Percentiles rank a stretch among this genome's conserved stretches.
Conservation (phyloP, 1,140 invertebrate species). For the Drosophila nikananu region DNA sequence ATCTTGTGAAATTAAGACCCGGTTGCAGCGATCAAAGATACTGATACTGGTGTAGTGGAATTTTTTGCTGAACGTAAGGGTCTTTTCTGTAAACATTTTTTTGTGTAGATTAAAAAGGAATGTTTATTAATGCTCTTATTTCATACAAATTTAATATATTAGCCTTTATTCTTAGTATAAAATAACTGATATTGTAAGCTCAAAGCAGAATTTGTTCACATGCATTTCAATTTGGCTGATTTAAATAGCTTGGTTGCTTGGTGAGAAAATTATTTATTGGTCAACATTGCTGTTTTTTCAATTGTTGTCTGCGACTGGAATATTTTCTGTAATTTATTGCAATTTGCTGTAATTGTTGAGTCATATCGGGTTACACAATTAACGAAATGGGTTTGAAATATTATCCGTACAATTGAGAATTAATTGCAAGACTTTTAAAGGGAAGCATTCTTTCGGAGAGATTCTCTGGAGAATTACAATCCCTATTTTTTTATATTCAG, state of each 20-base stretch:
- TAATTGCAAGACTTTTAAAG: background rate
- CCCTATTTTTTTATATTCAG: no score
- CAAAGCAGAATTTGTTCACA: background rate
- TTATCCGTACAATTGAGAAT: background rate
- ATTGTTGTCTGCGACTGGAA: slow-evolving; percentile 21
- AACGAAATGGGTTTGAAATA: background rate
- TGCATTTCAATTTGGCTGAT: slow-evolving; percentile 34
- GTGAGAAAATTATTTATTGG: slow-evolving; percentile 15
- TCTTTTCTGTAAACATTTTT: background rate
- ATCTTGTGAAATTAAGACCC: slow-evolving; percentile 21
- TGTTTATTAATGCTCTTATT: background rate
- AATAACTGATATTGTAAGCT: background rate
- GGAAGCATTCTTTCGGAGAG: background rate
- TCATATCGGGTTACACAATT: slow-evolving; percentile 31
- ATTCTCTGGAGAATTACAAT: background rate
- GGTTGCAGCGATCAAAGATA: background rate
- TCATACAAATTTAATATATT: background rate
- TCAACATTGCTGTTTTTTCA: slow-evolving; percentile 5
- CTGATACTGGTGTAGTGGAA: background rate
- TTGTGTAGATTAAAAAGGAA: background rate
- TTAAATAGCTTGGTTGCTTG: slow-evolving; percentile 16
- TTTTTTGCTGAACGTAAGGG: background rate
- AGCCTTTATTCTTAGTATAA: background rate
- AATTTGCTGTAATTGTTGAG: slow-evolving; percentile 29
- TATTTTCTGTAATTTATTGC: slow-evolving; percentile 21